phyloP scores from a whole-genome alignment of 1,140 invertebrate species.

The Mactra quadrangularis region DNA sequence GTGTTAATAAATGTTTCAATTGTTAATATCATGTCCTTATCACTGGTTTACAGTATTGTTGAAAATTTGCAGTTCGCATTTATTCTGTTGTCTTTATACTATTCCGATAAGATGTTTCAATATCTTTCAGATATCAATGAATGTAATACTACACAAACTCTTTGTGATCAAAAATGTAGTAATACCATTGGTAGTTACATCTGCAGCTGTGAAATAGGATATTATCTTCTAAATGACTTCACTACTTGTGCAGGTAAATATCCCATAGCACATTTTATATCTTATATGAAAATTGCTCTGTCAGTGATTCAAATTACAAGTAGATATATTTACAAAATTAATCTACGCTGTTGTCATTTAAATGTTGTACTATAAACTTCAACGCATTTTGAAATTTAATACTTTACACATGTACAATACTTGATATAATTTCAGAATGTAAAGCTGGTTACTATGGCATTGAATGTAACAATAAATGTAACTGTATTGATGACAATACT shows the following conservation, averaged over 20 bases:
- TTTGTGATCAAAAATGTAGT: neutral
- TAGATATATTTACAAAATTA: neutral
- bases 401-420: neutral
- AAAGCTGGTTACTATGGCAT: neutral
- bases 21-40: no score
- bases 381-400: neutral
- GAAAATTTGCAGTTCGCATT: no score
- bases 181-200: constrained; percentile 1
- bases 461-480: neutral
- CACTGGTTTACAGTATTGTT: no score
- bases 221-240: neutral
- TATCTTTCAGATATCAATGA: no score
- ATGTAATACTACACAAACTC: no score
- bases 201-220: constrained; percentile 3
- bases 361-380: neutral
- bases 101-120: no score
- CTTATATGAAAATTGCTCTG: no score
- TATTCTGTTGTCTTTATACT: no score
- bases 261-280: no score
- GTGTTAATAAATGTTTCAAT: no score
- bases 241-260: constrained; percentile 19
- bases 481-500: neutral
- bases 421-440: neutral
- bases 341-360: neutral
- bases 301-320: neutral